Evolutionary conservation across 1,140 invertebrate genomes (phyloP), one percentile per base, ranked within the genome.

Genomic region (Drosophila lowei): DNA sequence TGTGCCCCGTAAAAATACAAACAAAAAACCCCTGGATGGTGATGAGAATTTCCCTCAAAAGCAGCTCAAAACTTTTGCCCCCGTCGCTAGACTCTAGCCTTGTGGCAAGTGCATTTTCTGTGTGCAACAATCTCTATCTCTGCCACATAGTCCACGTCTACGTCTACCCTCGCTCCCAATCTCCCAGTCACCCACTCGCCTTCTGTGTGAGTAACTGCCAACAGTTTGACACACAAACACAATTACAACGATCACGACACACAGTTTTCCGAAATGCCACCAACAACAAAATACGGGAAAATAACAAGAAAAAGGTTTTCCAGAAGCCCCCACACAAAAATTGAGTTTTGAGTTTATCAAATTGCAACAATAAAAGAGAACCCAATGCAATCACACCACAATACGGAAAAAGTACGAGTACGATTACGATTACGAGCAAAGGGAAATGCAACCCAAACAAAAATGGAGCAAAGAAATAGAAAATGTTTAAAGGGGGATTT

Each of bases 161-260:
- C n/a, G n/a, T n/a, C n/a, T n/a, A n/a, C 9, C 30, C 30, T 34
- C 30, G 34, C 34, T 4, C 34, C 34, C 15, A 70, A 42, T 43
- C 49, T 50, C 11, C 25, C 28, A 50, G 18, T 18, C 18, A 0
- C 18, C 18, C 11, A 62, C 38, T 46, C 15, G 13, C 34, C 56
- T 49, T 64, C 47, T 73, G 64, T 79, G 50, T 79, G 65, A 63
- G 58, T 61, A 78, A 78, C 79, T 83, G 79, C 65, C 75, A 74
- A 62, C 81, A 75, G 68, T 70, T 71, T 85, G 81, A 83, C 83
- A 86, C 71, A 86, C 78, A 81, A 88, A 86, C 81, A 86, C 83
- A 88, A 81, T 86, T 86, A 86, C 83, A 78, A 47, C 50, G 73
- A 70, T 77, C 66, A 83, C 68, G 66, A 46, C 43, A 59, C 34